Percentiles rank a stretch among this genome's conserved stretches.
These are phyloP conservation scores for Standfussiana lucernea DNA, from an alignment of 2,888 invertebrate species.

Conservation along the genomic window DNA sequence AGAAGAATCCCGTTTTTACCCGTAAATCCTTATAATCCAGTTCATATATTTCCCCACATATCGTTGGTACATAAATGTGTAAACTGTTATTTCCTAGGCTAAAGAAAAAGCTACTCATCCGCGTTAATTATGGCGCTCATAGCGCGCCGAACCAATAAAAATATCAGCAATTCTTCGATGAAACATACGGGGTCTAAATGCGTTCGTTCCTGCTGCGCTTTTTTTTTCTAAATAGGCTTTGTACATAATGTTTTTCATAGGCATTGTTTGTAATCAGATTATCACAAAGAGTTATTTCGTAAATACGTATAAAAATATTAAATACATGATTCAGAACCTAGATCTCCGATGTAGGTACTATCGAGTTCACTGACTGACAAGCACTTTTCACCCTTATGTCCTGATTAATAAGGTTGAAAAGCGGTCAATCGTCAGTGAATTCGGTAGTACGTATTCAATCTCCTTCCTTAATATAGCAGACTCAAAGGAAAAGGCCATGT, in stretches of 20 bases:
- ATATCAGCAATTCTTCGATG: slow-evolving; percentile 53
- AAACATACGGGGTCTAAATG: slow-evolving; percentile 50
- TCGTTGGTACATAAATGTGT: slow-evolving; percentile 32
- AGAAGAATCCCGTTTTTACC: slow-evolving; percentile 9
- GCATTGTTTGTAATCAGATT: not conserved
- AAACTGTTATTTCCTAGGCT: slow-evolving; percentile 60
- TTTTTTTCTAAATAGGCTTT: not conserved
- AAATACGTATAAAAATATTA: too few species aligned
- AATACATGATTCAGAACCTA: not conserved
- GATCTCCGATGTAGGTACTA: too few species aligned
- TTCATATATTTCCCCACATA: slow-evolving; percentile 34
- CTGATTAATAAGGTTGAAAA: too few species aligned
- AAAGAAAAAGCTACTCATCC: slow-evolving; percentile 58
- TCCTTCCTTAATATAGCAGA: not conserved
- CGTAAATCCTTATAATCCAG: slow-evolving; percentile 32
- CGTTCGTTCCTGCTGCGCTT: not conserved
- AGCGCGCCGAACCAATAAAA: slow-evolving; percentile 58
- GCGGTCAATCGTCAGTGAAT: too few species aligned
- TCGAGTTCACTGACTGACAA: too few species aligned
- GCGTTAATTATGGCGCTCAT: slow-evolving; percentile 54
- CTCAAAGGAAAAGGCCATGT: not conserved
- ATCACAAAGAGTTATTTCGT: not conserved
- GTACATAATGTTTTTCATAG: not conserved
- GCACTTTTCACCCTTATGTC: too few species aligned
- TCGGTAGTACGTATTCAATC: not conserved